phyloP scores from a whole-genome alignment of 1,140 invertebrate genomes.

The Sycophila sp. region DNA sequence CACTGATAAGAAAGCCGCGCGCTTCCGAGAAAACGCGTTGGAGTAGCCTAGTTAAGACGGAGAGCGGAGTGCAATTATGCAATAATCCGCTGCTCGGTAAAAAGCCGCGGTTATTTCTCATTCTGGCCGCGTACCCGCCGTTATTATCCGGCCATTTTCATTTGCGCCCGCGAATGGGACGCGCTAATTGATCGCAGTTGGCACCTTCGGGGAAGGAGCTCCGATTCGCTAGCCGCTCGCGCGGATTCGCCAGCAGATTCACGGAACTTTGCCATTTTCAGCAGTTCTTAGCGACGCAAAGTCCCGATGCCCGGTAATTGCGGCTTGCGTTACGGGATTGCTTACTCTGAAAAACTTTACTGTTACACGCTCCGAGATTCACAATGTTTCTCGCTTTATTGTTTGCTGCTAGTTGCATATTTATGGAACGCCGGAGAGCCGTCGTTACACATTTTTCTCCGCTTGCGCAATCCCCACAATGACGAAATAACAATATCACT shows the following conservation, averaged over 20 bases:
- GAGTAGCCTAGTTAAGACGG: slow-evolving; percentile 8
- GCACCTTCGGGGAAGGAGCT: neutral
- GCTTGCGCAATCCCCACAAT: too few species aligned
- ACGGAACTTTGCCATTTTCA: neutral
- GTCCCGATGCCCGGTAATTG: slow-evolving; percentile 3
- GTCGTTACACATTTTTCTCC: neutral
- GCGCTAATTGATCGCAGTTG: neutral
- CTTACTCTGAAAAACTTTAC: neutral
- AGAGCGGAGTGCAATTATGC: slow-evolving; percentile 6
- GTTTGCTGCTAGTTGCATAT: slow-evolving; percentile 7
- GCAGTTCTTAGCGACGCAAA: neutral
- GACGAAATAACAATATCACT: too few species aligned
- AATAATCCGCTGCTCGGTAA: slow-evolving; percentile 11
- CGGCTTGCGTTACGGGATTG: neutral
- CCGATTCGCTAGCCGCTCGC: neutral
- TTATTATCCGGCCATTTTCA: neutral
- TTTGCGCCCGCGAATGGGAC: neutral
- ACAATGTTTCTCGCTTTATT: slow-evolving; percentile 7
- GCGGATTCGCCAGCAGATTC: neutral
- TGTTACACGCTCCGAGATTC: neutral
- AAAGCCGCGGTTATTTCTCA: slow-evolving; percentile 19
- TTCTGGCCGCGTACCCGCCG: neutral
- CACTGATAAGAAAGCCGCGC: too few species aligned
- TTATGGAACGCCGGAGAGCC: neutral
- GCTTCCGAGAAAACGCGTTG: slow-evolving; percentile 14